A percentile compares a stretch with the other conserved stretches of the same genome.
Conservation (phyloP, 2,888 invertebrate species). For the Diabrotica balteata region DNA sequence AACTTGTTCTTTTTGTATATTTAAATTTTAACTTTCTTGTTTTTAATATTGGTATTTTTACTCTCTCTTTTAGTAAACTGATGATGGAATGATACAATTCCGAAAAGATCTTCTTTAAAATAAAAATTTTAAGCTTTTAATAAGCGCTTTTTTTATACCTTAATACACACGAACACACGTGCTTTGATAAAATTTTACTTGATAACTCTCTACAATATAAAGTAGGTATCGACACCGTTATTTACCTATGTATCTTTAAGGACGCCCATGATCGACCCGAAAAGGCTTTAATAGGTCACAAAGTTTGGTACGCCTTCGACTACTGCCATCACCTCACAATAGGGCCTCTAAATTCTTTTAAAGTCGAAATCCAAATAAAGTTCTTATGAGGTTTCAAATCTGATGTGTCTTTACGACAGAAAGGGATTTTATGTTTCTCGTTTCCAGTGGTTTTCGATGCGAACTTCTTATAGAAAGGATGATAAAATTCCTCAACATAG, state of each 20-base stretch:
- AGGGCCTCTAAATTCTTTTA: conserved; percentile 33
- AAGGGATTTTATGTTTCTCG: conserved; percentile 24
- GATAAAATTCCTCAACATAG: conserved; percentile 21
- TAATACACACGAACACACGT: too few relatives aligned
- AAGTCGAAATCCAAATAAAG: conserved; percentile 34
- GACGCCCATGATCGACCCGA: conserved; percentile 19
- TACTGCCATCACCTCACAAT: conserved; percentile 20
- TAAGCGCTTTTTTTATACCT: too few relatives aligned
- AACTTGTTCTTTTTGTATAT: too few relatives aligned
- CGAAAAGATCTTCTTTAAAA: too few relatives aligned
- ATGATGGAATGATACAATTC: too few relatives aligned
- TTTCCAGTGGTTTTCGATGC: conserved; percentile 27
- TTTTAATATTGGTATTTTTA: too few relatives aligned
- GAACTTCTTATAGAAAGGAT: conserved; percentile 15
- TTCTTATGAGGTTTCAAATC: conserved; percentile 35
- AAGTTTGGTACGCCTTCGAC: conserved; percentile 32
- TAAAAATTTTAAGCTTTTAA: too few relatives aligned
- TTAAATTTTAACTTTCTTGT: too few relatives aligned
- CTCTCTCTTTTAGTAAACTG: too few relatives aligned
- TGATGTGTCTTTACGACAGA: conserved; percentile 34
- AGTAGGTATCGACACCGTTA: too few relatives aligned
- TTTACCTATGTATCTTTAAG: neutral
- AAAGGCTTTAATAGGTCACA: conserved; percentile 47
- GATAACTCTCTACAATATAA: too few relatives aligned
- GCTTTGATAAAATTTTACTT: too few relatives aligned